phyloP scores from a whole-genome alignment of 2,888 invertebrate genomes.

The Cyclophora albipunctata region DNA sequence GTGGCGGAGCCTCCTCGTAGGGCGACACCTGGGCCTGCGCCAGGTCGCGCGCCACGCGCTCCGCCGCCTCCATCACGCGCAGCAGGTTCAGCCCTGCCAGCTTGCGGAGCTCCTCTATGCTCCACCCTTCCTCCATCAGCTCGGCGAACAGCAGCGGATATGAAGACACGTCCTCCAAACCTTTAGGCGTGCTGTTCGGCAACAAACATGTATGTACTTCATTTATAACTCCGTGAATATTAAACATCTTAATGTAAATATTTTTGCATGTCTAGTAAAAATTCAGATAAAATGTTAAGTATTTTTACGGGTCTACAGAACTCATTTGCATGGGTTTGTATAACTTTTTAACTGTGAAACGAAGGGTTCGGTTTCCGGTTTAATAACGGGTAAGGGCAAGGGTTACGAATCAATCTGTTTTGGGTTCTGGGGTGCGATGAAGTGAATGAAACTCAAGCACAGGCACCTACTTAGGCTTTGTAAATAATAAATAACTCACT shows the following conservation, averaged over 20 bases:
- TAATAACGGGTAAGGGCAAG: not conserved
- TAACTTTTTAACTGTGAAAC: too few relatives aligned
- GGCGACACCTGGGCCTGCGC: slow-evolving; percentile 81
- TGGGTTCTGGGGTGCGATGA: too few relatives aligned
- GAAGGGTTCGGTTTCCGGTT: too few relatives aligned
- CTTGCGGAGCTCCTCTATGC: slow-evolving; percentile 84
- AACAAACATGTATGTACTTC: too few relatives aligned
- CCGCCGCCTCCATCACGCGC: slow-evolving; percentile 81
- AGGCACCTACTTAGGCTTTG: too few relatives aligned
- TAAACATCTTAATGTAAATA: too few relatives aligned
- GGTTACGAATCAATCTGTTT: too few relatives aligned
- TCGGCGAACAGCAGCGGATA: slow-evolving; percentile 87
- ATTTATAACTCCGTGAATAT: too few relatives aligned
- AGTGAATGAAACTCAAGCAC: too few relatives aligned
- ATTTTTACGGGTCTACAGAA: too few relatives aligned
- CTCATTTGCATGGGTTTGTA: not conserved
- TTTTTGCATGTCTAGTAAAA: too few relatives aligned
- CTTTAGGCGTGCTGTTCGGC: slow-evolving; percentile 82
- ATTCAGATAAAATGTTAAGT: too few relatives aligned
- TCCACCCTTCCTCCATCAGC: slow-evolving; percentile 86
- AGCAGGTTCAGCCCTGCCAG: slow-evolving; percentile 85
- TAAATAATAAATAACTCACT: slow-evolving; percentile 78
- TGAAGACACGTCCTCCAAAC: slow-evolving; percentile 86
- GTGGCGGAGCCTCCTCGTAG: slow-evolving; percentile 81
- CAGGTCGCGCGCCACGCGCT: slow-evolving; percentile 82